phyloP scores from a whole-genome alignment of 2,888 invertebrate genomes.

The Chaetogeoica ovagalla region DNA sequence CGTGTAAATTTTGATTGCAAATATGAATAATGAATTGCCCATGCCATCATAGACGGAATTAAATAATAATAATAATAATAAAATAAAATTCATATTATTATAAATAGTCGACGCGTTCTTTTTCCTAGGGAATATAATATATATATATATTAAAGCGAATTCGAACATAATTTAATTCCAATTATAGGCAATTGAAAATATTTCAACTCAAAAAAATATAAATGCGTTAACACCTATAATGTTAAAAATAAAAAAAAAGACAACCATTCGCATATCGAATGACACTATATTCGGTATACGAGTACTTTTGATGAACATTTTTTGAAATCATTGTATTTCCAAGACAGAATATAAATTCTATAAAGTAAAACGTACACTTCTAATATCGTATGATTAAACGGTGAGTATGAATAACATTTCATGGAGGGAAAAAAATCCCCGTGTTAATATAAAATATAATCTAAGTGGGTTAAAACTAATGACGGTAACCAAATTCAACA shows the following conservation, averaged over 20 bases:
- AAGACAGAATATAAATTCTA: background rate
- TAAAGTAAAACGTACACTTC: background rate
- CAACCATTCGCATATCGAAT: too few relatives aligned
- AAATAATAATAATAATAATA: too few relatives aligned
- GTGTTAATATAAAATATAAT: slow-evolving; percentile 24
- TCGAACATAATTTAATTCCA: too few relatives aligned
- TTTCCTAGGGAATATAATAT: too few relatives aligned
- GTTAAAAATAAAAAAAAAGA: background rate
- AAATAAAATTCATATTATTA: too few relatives aligned
- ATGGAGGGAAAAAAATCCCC: background rate
- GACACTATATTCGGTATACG: background rate
- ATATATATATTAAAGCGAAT: too few relatives aligned
- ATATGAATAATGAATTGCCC: too few relatives aligned
- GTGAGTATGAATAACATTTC: slow-evolving; percentile 1
- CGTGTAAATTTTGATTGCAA: too few relatives aligned
- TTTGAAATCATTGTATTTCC: background rate
- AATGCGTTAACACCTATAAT: background rate
- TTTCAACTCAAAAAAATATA: too few relatives aligned
- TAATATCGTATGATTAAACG: slow-evolving; percentile 13
- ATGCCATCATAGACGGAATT: too few relatives aligned
- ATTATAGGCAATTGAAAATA: too few relatives aligned
- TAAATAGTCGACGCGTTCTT: too few relatives aligned
- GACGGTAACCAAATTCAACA: background rate
- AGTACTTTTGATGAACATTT: background rate
- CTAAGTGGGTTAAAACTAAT: slow-evolving; percentile 18